These are phyloP conservation scores for Epinotia bilunana DNA, from an alignment of 2,888 invertebrate genomes.

Conservation along the genomic window DNA sequence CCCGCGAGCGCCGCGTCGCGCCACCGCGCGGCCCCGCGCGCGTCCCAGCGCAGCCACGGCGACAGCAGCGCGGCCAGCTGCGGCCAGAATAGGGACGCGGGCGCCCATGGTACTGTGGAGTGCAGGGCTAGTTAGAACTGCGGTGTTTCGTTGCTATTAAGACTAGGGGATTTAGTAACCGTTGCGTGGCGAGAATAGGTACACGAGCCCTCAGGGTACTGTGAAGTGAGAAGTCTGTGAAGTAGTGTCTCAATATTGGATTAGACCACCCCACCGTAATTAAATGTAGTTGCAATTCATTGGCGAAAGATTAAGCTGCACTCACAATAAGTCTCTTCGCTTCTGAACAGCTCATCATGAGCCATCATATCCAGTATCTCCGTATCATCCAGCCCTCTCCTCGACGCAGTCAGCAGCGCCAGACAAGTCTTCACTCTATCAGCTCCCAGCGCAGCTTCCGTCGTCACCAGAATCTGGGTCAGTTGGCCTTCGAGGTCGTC, in stretches of 20 bases:
- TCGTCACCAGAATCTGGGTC: constrained; percentile 86
- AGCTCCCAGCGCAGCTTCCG: constrained; percentile 87
- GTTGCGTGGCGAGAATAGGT: no score
- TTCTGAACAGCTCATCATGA: constrained; percentile 86
- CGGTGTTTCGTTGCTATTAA: no score
- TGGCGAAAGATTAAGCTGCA: neutral
- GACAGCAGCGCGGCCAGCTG: constrained; percentile 86
- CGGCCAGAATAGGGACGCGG: constrained; percentile 88
- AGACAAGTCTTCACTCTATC: constrained; percentile 87
- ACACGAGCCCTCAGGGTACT: neutral
- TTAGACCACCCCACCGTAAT: no score
- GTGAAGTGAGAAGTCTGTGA: no score
- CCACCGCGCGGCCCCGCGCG: constrained; percentile 87
- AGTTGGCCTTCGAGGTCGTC: constrained; percentile 85
- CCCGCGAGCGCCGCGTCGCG: constrained; percentile 84
- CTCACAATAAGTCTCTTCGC: constrained; percentile 86
- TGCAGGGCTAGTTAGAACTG: neutral
- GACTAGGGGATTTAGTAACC: no score
- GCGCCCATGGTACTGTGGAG: constrained; percentile 87
- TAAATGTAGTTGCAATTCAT: neutral
- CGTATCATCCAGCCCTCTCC: constrained; percentile 91
- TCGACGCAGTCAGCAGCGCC: constrained; percentile 89
- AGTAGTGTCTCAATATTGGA: no score
- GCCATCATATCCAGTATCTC: constrained; percentile 90
- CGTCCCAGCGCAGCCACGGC: constrained; percentile 88